Percentiles rank a stretch among this genome's conserved stretches.
Evolutionary conservation across 2,797 vertebrate genomes (phyloP).

Genomic region (Adelosebastes latens): DNA sequence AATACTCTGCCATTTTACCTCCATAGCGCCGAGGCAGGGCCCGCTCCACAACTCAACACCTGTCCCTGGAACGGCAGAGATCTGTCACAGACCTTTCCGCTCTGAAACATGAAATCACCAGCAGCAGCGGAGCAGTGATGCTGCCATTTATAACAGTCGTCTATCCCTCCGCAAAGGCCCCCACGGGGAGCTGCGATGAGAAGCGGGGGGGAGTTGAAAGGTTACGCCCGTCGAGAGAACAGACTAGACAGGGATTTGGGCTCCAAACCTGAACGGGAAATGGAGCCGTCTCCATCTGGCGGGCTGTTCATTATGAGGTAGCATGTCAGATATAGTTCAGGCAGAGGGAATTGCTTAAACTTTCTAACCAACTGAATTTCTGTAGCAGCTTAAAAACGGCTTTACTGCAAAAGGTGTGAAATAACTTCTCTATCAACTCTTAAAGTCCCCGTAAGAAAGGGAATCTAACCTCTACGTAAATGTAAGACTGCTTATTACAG

Average conservation of each 20-base stretch:
- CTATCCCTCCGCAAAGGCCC: conserved; percentile 28
- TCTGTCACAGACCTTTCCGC: conserved; percentile 53
- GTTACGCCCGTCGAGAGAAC: conserved; percentile 47
- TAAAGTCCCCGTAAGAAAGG: neutral
- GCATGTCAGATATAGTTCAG: conserved; percentile 28
- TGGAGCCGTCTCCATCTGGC: conserved; percentile 29
- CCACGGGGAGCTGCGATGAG: conserved; percentile 41
- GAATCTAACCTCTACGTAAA: neutral
- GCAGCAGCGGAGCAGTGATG: conserved; percentile 33
- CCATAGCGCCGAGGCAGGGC: neutral
- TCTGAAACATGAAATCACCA: conserved; percentile 58
- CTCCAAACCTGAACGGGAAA: conserved; percentile 32
- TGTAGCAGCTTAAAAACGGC: neutral
- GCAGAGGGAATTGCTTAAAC: conserved; percentile 26
- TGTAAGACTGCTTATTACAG: neutral
- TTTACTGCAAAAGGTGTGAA: conserved; percentile 26
- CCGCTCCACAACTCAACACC: conserved; percentile 51
- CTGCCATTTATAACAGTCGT: conserved; percentile 57
- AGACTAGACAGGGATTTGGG: conserved; percentile 34
- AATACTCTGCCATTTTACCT: conserved; percentile 67
- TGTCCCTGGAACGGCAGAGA: conserved; percentile 49
- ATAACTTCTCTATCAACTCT: neutral
- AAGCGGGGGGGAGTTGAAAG: conserved; percentile 60
- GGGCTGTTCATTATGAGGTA: conserved; percentile 36
- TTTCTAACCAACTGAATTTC: conserved; percentile 9